Evolutionary conservation across 2,113 vertebrate genomes (phyloP).

Genomic region (Gopherus evgoodei): DNA sequence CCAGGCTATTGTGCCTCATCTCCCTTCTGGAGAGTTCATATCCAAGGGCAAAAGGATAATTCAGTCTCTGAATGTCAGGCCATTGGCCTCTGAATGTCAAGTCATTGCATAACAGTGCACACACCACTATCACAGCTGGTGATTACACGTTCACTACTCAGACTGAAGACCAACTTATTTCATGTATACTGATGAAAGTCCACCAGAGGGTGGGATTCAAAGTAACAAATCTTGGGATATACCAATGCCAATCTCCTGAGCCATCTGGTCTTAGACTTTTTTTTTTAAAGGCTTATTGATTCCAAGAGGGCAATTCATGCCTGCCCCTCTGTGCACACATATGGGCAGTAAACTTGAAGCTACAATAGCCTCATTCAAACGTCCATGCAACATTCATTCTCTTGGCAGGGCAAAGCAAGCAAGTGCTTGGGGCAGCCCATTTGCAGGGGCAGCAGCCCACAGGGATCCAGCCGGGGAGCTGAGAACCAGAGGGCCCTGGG

Average conservation of each 20-base stretch:
- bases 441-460: no score
- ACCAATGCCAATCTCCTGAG: background rate
- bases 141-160: background rate
- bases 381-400: background rate
- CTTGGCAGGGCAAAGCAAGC: background rate
- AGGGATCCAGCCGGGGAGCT: no score
- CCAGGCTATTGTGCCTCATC: background rate
- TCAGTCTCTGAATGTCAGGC: background rate
- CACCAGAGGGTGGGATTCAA: background rate
- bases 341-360: background rate
- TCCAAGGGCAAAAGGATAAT: background rate
- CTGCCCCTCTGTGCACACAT: background rate
- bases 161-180: background rate
- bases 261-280: background rate
- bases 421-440: no score
- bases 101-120: background rate
- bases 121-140: background rate
- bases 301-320: background rate
- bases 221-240: background rate
- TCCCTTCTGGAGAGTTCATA: background rate
- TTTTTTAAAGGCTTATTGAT: background rate
- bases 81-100: background rate
- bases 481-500: no score
- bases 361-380: background rate
- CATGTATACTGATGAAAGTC: background rate